Percentiles rank a stretch among this genome's conserved stretches.
Evolutionary conservation across 2,113 vertebrate genomes (phyloP).

Genomic region (Onychorhynchus coronatus): DNA sequence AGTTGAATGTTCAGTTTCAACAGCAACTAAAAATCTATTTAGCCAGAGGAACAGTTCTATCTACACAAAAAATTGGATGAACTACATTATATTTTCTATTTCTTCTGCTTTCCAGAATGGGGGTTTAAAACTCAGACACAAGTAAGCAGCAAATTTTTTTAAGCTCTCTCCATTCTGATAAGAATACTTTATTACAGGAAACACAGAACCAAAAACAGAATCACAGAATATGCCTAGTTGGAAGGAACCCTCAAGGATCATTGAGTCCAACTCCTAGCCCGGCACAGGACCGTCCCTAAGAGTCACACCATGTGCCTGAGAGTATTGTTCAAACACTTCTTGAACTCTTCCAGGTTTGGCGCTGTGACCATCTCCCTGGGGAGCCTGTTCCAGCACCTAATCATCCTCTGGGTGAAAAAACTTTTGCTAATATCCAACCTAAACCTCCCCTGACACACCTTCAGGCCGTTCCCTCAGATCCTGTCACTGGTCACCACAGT

Average conservation of each 20-base stretch:
- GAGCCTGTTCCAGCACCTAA: neutral
- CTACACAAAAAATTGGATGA: neutral
- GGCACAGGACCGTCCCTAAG: neutral
- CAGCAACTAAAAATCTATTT: neutral
- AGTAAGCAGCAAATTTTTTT: neutral
- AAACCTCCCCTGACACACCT: neutral
- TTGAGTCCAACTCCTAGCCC: neutral
- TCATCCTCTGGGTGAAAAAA: neutral
- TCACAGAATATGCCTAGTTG: neutral
- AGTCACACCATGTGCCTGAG: neutral
- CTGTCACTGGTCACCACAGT: neutral
- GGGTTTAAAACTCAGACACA: neutral
- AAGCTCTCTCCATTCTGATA: neutral
- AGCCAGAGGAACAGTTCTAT: neutral
- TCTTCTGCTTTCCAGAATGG: neutral
- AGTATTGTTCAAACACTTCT: neutral
- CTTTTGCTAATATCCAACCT: neutral
- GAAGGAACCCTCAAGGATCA: neutral
- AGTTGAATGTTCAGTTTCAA: constrained; percentile 33
- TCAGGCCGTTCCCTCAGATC: neutral
- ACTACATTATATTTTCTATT: neutral
- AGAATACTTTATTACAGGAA: neutral
- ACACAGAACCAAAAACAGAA: neutral
- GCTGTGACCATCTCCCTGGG: neutral
- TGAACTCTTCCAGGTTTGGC: neutral